These are phyloP conservation scores for Thereva unica DNA, from an alignment of 2,888 invertebrate genomes.

Conservation along the genomic window DNA sequence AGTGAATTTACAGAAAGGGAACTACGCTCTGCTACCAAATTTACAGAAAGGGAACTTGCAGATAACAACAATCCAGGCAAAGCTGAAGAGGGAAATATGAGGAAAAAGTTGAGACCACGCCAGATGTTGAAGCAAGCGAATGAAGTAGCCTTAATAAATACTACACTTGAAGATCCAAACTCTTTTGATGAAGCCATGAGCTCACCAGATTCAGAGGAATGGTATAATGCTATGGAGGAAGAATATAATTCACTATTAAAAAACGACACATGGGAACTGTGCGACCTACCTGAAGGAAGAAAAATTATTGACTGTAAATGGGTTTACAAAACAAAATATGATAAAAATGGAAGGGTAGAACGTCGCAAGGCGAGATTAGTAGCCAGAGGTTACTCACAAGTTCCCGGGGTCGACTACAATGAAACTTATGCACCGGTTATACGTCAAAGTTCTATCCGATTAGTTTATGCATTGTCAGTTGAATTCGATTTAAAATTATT, in stretches of 20 bases:
- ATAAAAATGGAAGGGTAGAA: neutral
- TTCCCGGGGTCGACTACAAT: conserved; percentile 29
- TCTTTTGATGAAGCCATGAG: no score
- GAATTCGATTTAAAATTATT: conserved; percentile 33
- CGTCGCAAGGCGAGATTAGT: conserved; percentile 34
- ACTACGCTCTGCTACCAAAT: neutral
- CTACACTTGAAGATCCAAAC: no score
- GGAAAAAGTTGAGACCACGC: neutral
- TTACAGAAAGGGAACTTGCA: no score
- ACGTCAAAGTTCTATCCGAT: conserved; percentile 31
- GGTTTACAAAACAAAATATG: neutral
- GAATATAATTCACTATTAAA: conserved; percentile 9
- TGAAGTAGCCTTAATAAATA: no score
- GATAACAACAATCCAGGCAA: neutral
- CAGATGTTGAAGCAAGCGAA: neutral
- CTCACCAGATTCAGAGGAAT: conserved; percentile 1
- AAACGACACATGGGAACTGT: conserved; percentile 27
- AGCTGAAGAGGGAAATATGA: neutral
- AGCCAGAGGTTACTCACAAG: conserved; percentile 38
- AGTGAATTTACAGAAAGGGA: no score
- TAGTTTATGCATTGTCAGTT: conserved; percentile 33
- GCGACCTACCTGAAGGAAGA: conserved; percentile 12
- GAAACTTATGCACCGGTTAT: conserved; percentile 38
- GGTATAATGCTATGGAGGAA: conserved; percentile 23
- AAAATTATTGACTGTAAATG: conserved; percentile 8